Base-by-base conservation (phyloP, 2,888 invertebrate species). In the Trissolcus brochymenae region DNA sequence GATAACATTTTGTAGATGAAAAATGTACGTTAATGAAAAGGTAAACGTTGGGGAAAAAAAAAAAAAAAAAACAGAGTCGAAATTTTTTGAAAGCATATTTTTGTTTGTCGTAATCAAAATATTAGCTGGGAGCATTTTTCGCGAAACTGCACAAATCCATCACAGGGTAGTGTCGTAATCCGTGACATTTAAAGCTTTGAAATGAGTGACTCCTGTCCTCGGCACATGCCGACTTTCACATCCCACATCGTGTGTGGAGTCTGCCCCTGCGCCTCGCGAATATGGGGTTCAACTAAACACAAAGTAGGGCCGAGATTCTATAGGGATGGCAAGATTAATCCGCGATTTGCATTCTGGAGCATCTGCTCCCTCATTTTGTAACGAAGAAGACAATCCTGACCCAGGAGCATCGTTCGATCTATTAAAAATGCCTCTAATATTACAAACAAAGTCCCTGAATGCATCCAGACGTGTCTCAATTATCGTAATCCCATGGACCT, bases 331-430 rank as follows among this genome's bases (percentile, higher is more conserved):
- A 86, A 87, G 87, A 88, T 89, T 89, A 89, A 89, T 88, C 86
- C 88, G 81, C 86, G 87, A 88, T 89, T 89, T 89, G 88, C 89
- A 89, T 89, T 86, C 86, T 83, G 82, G 80, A 87, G 87, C 89
- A 88, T 88, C 88, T 88, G 89, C 87, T 87, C 82, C 81, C 86
- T 83, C 82, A 70, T 64, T 65, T 77, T 67, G 76, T 64, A 76
- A 67, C 76, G 74, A 70, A 71, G 68, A 79, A 81, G 76, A 79
- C 79, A 80, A 78, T 80, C 76, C 73, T 61, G 81, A 80, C 79
- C 79, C 74, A 60, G 29, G 76, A 80, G 76, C 60, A 62, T 67
- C 64, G 50, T 43, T 29, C 16, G 59, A 75, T 57, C 62, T 75
- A 68, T 75, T 74, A 78, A 75, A 75, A 78, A 74, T 70, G 50